These are phyloP conservation scores for Parus major DNA, from an alignment of 2,113 vertebrate species.

Conservation along the genomic window DNA sequence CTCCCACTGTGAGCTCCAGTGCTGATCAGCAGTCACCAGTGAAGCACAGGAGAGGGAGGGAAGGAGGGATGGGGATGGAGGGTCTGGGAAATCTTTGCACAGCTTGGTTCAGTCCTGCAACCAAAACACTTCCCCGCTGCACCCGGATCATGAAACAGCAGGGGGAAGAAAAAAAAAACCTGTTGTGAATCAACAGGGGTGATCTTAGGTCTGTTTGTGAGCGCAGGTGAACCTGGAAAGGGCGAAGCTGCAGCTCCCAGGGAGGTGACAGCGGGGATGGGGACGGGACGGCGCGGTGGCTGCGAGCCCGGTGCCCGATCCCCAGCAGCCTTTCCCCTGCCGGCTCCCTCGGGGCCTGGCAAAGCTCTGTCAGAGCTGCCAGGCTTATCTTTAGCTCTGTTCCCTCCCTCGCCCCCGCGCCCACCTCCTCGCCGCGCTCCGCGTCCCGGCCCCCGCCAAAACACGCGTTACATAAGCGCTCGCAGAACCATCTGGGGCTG, in stretches of 20 bases:
- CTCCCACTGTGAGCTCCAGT: conserved; percentile 10
- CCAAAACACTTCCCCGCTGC: not conserved
- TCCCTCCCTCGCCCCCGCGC: conserved; percentile 58
- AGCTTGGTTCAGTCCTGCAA: not conserved
- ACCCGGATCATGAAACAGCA: not conserved
- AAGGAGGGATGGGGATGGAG: not conserved
- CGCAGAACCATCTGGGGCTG: conserved; percentile 48
- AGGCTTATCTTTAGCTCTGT: conserved; percentile 69
- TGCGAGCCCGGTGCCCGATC: not conserved
- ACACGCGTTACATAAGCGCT: conserved; percentile 37
- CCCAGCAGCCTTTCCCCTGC: conserved; percentile 12
- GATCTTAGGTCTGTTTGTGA: not conserved
- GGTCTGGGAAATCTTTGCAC: not conserved
- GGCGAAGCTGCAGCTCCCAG: not conserved
- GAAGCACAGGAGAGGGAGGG: not conserved
- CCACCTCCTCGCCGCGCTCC: conserved; percentile 45
- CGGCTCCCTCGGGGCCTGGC: conserved; percentile 22
- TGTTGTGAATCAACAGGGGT: no score
- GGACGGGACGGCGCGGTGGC: not conserved
- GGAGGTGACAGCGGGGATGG: fast-evolving
- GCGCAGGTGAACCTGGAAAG: not conserved
- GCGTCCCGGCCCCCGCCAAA: conserved; percentile 60
- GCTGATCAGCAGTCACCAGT: not conserved
- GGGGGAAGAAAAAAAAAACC: fast-evolving
- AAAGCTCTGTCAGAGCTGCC: conserved; percentile 16